These are phyloP conservation scores for Yoshiicerus persimilis DNA, from an alignment of 1,140 invertebrate species.

Conservation along the genomic window DNA sequence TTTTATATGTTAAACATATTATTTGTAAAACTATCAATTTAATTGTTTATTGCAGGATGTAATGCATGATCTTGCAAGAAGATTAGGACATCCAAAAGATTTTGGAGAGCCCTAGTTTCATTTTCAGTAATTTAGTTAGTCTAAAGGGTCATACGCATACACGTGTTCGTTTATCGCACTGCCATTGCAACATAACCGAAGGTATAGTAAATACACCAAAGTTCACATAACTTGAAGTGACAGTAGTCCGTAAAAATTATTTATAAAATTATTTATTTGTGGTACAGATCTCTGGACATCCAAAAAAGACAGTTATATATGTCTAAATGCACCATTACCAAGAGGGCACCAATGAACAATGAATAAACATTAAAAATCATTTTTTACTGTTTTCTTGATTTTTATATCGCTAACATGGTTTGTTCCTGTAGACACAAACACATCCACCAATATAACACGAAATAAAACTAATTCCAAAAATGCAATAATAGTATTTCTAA, in stretches of 20 bases:
- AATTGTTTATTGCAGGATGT: slow-evolving; percentile 53
- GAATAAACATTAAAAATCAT: slow-evolving; percentile 18
- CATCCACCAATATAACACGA: neutral
- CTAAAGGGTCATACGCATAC: neutral
- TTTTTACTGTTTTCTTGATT: slow-evolving; percentile 23
- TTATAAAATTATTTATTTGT: too few relatives aligned
- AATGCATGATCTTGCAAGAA: slow-evolving; percentile 57
- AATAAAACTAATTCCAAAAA: neutral
- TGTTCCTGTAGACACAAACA: slow-evolving; percentile 5
- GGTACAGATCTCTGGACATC: slow-evolving; percentile 19
- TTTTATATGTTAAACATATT: too few relatives aligned
- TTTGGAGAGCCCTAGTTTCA: slow-evolving; percentile 45
- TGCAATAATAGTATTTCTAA: neutral
- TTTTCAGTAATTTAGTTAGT: neutral
- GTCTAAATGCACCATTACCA: neutral
- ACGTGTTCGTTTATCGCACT: slow-evolving; percentile 8
- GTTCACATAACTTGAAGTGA: too few relatives aligned
- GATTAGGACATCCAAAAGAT: slow-evolving; percentile 54
- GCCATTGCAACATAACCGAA: slow-evolving; percentile 13
- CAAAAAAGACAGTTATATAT: slow-evolving; percentile 10
- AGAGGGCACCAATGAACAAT: slow-evolving; percentile 18
- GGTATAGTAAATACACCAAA: too few relatives aligned
- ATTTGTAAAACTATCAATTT: neutral
- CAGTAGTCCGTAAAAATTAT: too few relatives aligned
- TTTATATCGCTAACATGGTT: slow-evolving; percentile 16